phyloP scores from a whole-genome alignment of 2,797 vertebrate genomes.

The Emydoidea blandingii region DNA sequence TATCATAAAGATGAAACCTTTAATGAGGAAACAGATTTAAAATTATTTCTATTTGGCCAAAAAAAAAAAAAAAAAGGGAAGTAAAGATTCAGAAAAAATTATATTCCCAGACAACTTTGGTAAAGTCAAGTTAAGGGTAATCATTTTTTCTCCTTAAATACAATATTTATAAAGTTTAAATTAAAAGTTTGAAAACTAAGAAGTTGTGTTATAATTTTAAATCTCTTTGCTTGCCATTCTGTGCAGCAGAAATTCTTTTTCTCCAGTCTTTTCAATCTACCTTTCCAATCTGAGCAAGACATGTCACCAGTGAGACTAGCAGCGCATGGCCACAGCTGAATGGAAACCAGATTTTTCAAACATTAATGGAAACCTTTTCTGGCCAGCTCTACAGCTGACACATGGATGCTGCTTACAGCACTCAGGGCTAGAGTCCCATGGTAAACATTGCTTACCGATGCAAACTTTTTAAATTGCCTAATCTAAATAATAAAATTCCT shows the following conservation, averaged over 20 bases:
- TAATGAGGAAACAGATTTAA: background rate
- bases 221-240: background rate
- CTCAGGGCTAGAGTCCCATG: background rate
- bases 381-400: background rate
- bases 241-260: background rate
- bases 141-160: background rate
- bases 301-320: background rate
- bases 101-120: background rate
- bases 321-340: background rate
- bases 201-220: background rate
- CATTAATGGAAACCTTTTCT: background rate
- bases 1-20: background rate
- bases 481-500: background rate
- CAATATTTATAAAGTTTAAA: background rate
- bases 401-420: background rate
- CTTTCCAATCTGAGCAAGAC: background rate
- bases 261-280: background rate
- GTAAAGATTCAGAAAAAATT: background rate
- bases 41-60: background rate
- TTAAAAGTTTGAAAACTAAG: too few species aligned
- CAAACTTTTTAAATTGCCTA: background rate
- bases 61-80: background rate
- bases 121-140: background rate
- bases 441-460: background rate
- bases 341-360: background rate